Conservation (phyloP, 1,140 invertebrate species). For the Bombyx mandarina region DNA sequence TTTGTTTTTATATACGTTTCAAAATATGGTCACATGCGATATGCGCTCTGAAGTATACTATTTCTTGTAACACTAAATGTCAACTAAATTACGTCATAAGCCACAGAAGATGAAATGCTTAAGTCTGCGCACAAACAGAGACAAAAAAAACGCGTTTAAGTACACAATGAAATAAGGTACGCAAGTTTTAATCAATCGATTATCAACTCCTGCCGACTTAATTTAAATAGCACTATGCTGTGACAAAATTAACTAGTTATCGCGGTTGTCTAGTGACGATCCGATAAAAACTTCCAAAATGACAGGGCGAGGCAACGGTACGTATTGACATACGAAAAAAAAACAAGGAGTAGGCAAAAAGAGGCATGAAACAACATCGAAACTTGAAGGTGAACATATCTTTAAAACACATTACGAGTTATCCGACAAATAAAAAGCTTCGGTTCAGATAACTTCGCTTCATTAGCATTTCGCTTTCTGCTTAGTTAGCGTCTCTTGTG, state of each 20-base stretch:
- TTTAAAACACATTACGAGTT: conserved; percentile 34
- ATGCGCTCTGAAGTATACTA: too few relatives aligned
- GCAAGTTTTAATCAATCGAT: too few relatives aligned
- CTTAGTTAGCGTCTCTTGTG: conserved; percentile 19
- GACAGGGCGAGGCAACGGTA: conserved; percentile 13
- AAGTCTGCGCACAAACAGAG: too few relatives aligned
- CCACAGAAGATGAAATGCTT: too few relatives aligned
- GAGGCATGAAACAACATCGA: conserved; percentile 22
- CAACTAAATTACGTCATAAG: too few relatives aligned
- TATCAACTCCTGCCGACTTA: too few relatives aligned
- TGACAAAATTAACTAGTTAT: conserved; percentile 3
- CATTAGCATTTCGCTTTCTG: conserved; percentile 27
- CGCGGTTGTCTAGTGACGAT: neutral
- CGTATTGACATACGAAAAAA: conserved; percentile 15
- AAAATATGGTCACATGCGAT: too few relatives aligned
- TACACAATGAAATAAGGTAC: too few relatives aligned
- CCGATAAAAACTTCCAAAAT: conserved; percentile 8
- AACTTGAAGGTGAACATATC: conserved; percentile 32
- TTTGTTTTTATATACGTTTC: too few relatives aligned
- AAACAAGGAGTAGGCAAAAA: conserved; percentile 12
- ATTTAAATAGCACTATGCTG: too few relatives aligned
- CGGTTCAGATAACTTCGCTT: conserved; percentile 25
- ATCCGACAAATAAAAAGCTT: conserved; percentile 31
- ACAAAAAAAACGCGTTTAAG: too few relatives aligned
- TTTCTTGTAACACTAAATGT: too few relatives aligned